Base-by-base conservation (phyloP, 1,140 invertebrate genomes). In the Helicoverpa armigera region DNA sequence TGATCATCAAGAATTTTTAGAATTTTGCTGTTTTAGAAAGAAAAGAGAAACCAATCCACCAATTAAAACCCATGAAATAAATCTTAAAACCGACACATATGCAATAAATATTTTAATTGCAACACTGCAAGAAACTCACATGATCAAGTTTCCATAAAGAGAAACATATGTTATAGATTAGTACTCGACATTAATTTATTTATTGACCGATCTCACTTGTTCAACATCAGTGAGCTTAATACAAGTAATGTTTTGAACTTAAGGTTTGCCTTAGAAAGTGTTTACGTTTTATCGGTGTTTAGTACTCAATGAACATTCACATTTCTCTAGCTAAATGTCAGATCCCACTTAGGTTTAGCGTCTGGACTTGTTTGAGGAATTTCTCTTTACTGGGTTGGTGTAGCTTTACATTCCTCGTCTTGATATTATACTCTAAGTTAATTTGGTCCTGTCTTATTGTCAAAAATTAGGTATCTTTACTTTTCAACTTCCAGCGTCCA, bases 241-340 rank as follows among this genome's bases (percentile, higher is more conserved):
- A 69, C 65, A 16, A 69, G 65, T 16, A 69, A 18, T 69, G 43
- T 69, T 50, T 67, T 43, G 11, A 48, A 48, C 65, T 69, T 69
- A 50, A 50, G 43, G 65, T 69, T 50, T 67, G 16, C 63, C 12
- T 43, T 69, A 69, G 65, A 69, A 69, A 69, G 65, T 69, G 43
- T 43, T 69, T 9, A 69, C 11, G 65, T 50, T 69, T 69, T 69
- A 69, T 51, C 12, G n/a, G 43, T 50, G 43, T 16, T 67, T 35
- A 16, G 35, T 16, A 5, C 50, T 23, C 23, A 43, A 9, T 43
- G 35, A 58, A 58, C 56, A 58, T 58, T 58, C 43, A 50, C 65
- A 18, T 48, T 43, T 18, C 43, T 13, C 43, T 50, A 43, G 65
- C n/a, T 69, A 69, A 69, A 69, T 69, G 65, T 69, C 65, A 69